Conservation (phyloP, 2,888 invertebrate genomes). For the Endotricha flammealis region DNA sequence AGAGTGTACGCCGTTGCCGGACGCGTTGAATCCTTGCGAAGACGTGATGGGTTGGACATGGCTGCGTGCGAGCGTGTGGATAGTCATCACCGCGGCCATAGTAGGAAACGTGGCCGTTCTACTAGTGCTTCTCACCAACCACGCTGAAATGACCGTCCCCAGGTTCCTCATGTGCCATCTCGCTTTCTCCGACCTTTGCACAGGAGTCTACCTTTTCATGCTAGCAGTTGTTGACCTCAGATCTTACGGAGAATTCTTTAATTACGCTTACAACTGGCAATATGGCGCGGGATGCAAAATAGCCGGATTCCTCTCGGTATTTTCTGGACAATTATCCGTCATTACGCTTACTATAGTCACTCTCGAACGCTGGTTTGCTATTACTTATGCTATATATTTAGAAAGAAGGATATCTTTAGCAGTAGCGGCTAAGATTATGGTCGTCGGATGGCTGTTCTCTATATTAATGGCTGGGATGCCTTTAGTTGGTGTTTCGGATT, state of each 20-base stretch:
- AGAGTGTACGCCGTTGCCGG: slow-evolving; percentile 84
- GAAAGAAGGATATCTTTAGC: slow-evolving; percentile 87
- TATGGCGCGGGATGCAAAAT: slow-evolving; percentile 88
- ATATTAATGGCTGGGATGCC: slow-evolving; percentile 88
- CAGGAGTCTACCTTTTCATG: slow-evolving; percentile 90
- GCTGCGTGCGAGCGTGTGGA: slow-evolving; percentile 90
- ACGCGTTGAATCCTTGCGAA: slow-evolving; percentile 92
- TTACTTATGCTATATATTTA: slow-evolving; percentile 89
- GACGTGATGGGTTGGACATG: slow-evolving; percentile 92
- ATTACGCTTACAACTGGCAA: slow-evolving; percentile 95
- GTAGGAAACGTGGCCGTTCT: slow-evolving; percentile 91
- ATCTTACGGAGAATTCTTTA: slow-evolving; percentile 92
- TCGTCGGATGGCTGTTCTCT: slow-evolving; percentile 88
- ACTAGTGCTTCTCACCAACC: slow-evolving; percentile 83
- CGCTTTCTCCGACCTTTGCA: slow-evolving; percentile 92
- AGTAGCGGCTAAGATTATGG: slow-evolving; percentile 86
- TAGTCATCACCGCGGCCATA: slow-evolving; percentile 89
- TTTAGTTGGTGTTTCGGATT: slow-evolving; percentile 89
- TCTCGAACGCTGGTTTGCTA: slow-evolving; percentile 90
- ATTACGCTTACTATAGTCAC: slow-evolving; percentile 92
- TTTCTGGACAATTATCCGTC: slow-evolving; percentile 91
- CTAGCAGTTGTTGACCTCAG: slow-evolving; percentile 90
- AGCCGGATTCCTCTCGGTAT: slow-evolving; percentile 92
- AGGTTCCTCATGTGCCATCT: slow-evolving; percentile 82
- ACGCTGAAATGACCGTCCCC: slow-evolving; percentile 61